Conservation (phyloP, 2,888 invertebrate genomes). For the Thyatira batis region DNA sequence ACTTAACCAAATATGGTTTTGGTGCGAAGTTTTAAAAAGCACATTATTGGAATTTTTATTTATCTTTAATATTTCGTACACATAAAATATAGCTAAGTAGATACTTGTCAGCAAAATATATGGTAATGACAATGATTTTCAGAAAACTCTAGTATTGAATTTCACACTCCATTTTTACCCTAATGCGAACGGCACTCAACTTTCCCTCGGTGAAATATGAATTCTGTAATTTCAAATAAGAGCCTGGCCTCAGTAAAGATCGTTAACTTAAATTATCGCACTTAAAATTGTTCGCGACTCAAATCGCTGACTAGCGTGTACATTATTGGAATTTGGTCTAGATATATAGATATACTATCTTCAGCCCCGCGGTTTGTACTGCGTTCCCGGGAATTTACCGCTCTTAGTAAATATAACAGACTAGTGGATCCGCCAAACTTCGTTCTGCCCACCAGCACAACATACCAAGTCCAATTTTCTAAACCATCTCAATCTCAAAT, state of each 20-base stretch:
- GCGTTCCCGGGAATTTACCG: too few relatives aligned
- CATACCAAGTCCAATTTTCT: too few relatives aligned
- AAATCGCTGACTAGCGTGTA: background rate
- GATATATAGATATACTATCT: too few relatives aligned
- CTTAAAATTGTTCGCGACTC: background rate
- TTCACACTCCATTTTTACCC: background rate
- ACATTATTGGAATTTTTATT: too few relatives aligned
- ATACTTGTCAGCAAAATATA: background rate
- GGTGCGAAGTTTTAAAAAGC: too few relatives aligned
- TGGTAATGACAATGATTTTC: background rate
- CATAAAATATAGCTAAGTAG: background rate
- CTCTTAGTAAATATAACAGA: too few relatives aligned
- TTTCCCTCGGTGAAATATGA: background rate
- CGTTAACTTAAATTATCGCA: background rate
- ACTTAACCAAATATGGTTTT: too few relatives aligned
- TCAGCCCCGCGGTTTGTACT: too few relatives aligned
- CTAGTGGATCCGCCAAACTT: too few relatives aligned
- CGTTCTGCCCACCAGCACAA: too few relatives aligned
- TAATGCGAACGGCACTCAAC: slow-evolving; percentile 1
- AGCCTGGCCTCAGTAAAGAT: background rate
- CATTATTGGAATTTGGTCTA: background rate
- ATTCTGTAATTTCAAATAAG: background rate
- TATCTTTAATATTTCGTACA: too few relatives aligned
- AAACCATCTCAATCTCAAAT: too few relatives aligned
- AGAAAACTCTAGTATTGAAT: background rate